These are phyloP conservation scores for Pemphredon lugubris DNA, from an alignment of 2,888 invertebrate genomes.

Conservation along the genomic window DNA sequence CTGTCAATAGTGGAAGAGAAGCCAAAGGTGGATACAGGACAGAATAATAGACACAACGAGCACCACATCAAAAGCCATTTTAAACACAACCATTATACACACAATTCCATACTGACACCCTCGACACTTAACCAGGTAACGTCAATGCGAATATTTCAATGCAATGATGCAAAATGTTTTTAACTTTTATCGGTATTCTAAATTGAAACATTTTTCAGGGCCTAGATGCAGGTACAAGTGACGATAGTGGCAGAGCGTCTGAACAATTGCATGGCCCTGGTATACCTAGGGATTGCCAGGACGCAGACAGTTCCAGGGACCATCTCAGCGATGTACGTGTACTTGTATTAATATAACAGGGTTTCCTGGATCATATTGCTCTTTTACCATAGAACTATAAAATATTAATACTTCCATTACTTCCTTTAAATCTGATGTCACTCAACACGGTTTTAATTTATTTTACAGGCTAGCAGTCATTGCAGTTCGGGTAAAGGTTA, in stretches of 20 bases:
- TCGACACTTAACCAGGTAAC: constrained; percentile 79
- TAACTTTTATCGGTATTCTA: too few relatives aligned
- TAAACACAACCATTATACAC: constrained; percentile 80
- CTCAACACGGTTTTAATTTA: not conserved
- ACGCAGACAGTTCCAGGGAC: constrained; percentile 91
- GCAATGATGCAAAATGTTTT: too few relatives aligned
- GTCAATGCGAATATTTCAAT: constrained; percentile 2
- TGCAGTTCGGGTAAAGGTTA: constrained; percentile 96
- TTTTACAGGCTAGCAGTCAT: constrained; percentile 92
- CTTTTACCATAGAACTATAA: too few relatives aligned
- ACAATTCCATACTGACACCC: constrained; percentile 81
- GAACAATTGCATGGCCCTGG: constrained; percentile 89
- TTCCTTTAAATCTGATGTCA: not conserved
- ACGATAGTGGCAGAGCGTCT: constrained; percentile 92
- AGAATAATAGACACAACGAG: constrained; percentile 82
- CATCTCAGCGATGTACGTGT: constrained; percentile 92
- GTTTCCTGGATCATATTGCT: not conserved
- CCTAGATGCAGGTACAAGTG: constrained; percentile 92
- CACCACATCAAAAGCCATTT: constrained; percentile 80
- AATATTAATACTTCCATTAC: too few relatives aligned
- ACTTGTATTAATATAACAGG: not conserved
- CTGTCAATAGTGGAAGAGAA: constrained; percentile 83
- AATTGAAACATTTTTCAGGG: constrained; percentile 82
- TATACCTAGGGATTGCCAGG: constrained; percentile 83
- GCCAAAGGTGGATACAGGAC: constrained; percentile 84